Base-by-base conservation (phyloP, 2,888 invertebrate genomes). In the Criorhina ranunculi region DNA sequence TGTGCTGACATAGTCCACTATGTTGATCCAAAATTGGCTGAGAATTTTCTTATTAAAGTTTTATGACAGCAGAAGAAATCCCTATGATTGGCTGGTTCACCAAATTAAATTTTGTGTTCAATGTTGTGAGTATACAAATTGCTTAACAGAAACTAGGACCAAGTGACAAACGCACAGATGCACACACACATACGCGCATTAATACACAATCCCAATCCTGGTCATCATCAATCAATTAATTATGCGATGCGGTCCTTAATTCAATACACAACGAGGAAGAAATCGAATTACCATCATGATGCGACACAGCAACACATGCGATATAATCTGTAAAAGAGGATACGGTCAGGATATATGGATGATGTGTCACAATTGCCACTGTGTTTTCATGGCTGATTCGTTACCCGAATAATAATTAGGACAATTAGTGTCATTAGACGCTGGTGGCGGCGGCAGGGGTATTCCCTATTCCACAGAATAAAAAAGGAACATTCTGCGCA, bases 21-120 rank as follows among this genome's bases (percentile, higher is more conserved):
- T 53, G 46, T 46, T 42, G 62, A 73, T 85, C 24, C 53, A 31
- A 79, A 79, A 85, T 76, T 72, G 70, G 70, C 33, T 66, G 51
- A 66, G 70, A 75, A 80, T 80, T 80, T 85, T 85, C 85, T 85
- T 80, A 85, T 80, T 80, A 80, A 85, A 80, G 31, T 76, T 85
- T 70, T 51, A 79, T 70, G 24, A 33, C 53, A 60, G 19, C 62
- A 62, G 59, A 85, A 67, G 53, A 82, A 82, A 75, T 53, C 33
- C 64, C 66, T 53, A 44, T 85, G 76, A 85, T 85, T 85, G 69
- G 64, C 31, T 85, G 79, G 80, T 60, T 80, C 70, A 64, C 70
- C 59, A 80, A 80, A 85, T 85, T 85, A 75, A 80, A 85, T 80
- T n/a, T 79, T 73, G 15, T 55, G 35, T 46, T 55, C 64, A 51